Evolutionary conservation across 2,888 invertebrate species (phyloP).

Genomic region (Ennomos quercinarius): DNA sequence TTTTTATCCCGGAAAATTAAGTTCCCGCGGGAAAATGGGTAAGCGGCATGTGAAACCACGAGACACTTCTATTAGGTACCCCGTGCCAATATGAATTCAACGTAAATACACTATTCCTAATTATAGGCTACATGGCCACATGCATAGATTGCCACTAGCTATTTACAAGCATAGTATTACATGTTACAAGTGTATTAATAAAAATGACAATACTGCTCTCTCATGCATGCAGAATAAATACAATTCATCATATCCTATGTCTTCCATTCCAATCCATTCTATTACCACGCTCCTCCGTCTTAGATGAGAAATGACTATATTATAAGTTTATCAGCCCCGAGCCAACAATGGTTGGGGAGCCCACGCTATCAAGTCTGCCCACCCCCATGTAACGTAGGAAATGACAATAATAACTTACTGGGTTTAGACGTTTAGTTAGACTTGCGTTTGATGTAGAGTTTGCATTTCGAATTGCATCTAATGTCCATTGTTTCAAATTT

Average conservation of each 20-base stretch:
- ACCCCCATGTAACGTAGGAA: slow-evolving; percentile 17
- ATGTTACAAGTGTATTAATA: too few species aligned
- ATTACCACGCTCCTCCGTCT: slow-evolving; percentile 8
- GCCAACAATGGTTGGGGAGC: slow-evolving; percentile 20
- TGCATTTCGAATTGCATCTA: neutral
- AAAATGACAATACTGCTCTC: neutral
- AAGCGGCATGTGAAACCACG: too few species aligned
- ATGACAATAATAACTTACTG: slow-evolving; percentile 20
- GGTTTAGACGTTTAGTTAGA: slow-evolving; percentile 18
- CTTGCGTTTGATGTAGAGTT: slow-evolving; percentile 10
- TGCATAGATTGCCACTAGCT: too few species aligned
- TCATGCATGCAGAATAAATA: slow-evolving; percentile 4
- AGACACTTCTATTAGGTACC: too few species aligned
- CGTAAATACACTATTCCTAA: too few species aligned
- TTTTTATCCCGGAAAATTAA: too few species aligned
- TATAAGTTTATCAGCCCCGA: slow-evolving; percentile 16
- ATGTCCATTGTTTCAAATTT: too few species aligned
- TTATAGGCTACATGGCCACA: too few species aligned
- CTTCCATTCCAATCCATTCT: neutral
- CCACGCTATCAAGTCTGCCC: slow-evolving; percentile 23
- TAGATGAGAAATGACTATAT: slow-evolving; percentile 20
- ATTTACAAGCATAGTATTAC: too few species aligned
- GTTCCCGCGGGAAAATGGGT: too few species aligned
- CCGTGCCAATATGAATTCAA: too few species aligned
- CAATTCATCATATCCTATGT: slow-evolving; percentile 9